Percentiles rank a stretch among this genome's conserved stretches.
phyloP scores from a whole-genome alignment of 2,888 invertebrate genomes.

The Steinernema scapterisci region DNA sequence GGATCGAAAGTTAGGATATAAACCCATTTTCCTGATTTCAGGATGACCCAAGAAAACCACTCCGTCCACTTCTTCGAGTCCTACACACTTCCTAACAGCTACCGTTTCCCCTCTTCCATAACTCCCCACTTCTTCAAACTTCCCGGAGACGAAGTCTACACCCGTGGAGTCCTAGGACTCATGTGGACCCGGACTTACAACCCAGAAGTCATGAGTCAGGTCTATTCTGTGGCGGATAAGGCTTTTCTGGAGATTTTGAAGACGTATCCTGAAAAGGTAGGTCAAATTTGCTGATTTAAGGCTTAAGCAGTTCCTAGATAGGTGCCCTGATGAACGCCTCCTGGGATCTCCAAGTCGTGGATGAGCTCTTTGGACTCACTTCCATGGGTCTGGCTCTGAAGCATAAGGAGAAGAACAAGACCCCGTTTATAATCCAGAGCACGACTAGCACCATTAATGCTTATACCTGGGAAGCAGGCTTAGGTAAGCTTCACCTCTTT shows the following conservation, averaged over 20 bases:
- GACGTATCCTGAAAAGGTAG: conserved; percentile 33
- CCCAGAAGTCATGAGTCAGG: conserved; percentile 31
- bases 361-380: neutral
- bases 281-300: neutral
- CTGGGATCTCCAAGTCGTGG: conserved; percentile 2
- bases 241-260: conserved; percentile 35
- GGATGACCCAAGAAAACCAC: conserved; percentile 36
- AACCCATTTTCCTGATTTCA: neutral
- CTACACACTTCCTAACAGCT: neutral
- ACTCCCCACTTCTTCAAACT: conserved; percentile 35
- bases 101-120: neutral
- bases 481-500: too few relatives aligned
- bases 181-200: conserved; percentile 32
- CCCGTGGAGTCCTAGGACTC: conserved; percentile 29
- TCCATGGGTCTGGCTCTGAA: neutral
- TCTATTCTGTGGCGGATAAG: conserved; percentile 33
- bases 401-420: neutral
- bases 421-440: neutral
- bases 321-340: neutral
- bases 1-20: too few relatives aligned
- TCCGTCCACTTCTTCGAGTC: conserved; percentile 38
- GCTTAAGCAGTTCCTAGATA: neutral
- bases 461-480: neutral
- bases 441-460: neutral
- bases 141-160: conserved; percentile 34